Conservation (phyloP, 2,797 vertebrate species). For the Chelonia mydas region DNA sequence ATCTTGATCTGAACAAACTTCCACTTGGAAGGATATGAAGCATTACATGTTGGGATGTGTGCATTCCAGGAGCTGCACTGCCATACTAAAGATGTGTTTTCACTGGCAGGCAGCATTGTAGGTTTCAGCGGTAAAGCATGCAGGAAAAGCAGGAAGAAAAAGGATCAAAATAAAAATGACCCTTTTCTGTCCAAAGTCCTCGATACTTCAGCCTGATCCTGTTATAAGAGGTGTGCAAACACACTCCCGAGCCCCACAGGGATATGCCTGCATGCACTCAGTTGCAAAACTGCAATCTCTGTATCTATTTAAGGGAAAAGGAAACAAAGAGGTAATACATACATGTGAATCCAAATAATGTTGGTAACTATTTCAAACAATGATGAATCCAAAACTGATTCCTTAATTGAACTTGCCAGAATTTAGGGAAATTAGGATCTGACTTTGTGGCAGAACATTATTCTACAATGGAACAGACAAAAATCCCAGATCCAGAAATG, state of each 20-base stretch:
- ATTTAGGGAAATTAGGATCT: not conserved
- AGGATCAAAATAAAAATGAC: not conserved
- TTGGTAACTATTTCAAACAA: not conserved
- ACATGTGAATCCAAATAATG: not conserved
- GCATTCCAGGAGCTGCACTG: no score
- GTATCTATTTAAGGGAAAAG: not conserved
- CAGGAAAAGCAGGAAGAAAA: not conserved
- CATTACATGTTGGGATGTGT: no score
- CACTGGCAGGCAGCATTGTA: no score
- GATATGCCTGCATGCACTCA: not conserved
- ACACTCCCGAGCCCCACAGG: fast-evolving
- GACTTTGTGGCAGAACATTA: not conserved
- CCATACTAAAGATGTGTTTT: no score
- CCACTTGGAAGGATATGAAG: not conserved
- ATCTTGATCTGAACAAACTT: not conserved
- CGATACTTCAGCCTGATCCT: no score
- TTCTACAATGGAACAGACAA: not conserved
- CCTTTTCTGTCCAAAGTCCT: not conserved
- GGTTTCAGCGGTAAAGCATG: not conserved
- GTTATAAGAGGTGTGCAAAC: not conserved
- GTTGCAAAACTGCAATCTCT: not conserved
- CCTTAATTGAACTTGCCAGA: not conserved
- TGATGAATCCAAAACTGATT: fast-evolving
- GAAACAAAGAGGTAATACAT: no score
- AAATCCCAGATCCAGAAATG: not conserved